Conservation (phyloP, 2,888 invertebrate genomes). For the Drosophila sordidapex region DNA sequence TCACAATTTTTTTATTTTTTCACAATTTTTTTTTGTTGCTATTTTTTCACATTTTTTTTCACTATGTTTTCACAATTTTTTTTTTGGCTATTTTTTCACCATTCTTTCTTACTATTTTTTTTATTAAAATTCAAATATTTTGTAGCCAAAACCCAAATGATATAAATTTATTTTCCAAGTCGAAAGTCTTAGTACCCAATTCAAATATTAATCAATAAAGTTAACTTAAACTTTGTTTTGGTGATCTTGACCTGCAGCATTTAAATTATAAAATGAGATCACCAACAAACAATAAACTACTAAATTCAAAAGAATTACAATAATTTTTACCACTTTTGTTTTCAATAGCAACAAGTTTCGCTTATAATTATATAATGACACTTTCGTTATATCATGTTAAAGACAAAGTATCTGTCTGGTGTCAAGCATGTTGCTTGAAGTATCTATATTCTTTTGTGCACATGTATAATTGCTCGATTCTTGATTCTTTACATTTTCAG, state of each 20-base stretch:
- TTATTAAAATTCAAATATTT: neutral
- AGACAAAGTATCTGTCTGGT: neutral
- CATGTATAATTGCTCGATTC: constrained; percentile 32
- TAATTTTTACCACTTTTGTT: neutral
- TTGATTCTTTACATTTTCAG: neutral
- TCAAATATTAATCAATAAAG: neutral
- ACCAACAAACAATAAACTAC: neutral
- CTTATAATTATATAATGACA: neutral
- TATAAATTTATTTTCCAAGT: too few species aligned
- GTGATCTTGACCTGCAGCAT: neutral
- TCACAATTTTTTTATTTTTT: too few species aligned
- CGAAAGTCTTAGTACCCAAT: neutral
- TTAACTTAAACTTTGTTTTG: neutral
- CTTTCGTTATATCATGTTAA: neutral
- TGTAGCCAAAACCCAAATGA: neutral
- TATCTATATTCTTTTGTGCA: constrained; percentile 15
- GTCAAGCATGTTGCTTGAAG: neutral
- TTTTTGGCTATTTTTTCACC: too few species aligned
- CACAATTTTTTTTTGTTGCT: too few species aligned
- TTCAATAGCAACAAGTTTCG: neutral
- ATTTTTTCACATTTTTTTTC: too few species aligned
- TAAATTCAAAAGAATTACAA: neutral
- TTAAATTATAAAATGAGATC: too few species aligned
- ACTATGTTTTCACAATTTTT: too few species aligned
- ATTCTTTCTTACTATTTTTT: too few species aligned